Conservation (phyloP, 2,113 vertebrate genomes). For the Pseudois nayaur region DNA sequence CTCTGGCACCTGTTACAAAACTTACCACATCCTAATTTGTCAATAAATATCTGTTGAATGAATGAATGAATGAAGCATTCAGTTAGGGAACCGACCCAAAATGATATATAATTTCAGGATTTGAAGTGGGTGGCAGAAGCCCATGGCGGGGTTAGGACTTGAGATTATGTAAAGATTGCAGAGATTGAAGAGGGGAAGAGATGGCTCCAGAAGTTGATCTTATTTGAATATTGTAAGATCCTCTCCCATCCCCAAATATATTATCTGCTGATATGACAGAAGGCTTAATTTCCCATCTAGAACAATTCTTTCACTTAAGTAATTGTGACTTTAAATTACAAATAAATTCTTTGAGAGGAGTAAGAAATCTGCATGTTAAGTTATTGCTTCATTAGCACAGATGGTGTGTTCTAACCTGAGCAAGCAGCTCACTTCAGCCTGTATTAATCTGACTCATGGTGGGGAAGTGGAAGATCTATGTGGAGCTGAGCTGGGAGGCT, state of each 20-base stretch:
- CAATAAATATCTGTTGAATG: neutral
- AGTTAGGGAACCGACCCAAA: neutral
- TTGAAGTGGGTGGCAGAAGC: neutral
- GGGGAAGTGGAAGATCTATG: neutral
- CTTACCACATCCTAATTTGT: neutral
- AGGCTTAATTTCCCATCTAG: neutral
- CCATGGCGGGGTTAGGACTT: neutral
- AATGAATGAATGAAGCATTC: neutral
- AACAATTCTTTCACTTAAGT: constrained; percentile 7
- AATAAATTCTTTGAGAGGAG: neutral
- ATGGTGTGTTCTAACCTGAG: neutral
- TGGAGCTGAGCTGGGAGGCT: neutral
- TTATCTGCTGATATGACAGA: neutral
- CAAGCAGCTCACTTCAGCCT: neutral
- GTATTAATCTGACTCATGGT: neutral
- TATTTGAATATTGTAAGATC: neutral
- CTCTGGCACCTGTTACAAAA: neutral
- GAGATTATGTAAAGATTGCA: neutral
- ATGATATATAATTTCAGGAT: neutral
- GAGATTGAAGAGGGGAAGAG: neutral
- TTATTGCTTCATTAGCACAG: neutral
- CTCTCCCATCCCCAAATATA: neutral
- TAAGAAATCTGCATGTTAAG: constrained; percentile 14
- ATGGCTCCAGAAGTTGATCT: neutral
- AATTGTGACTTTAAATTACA: constrained; percentile 23